Evolutionary conservation across 2,888 invertebrate species (phyloP).

Genomic region (Philaethria dido): DNA sequence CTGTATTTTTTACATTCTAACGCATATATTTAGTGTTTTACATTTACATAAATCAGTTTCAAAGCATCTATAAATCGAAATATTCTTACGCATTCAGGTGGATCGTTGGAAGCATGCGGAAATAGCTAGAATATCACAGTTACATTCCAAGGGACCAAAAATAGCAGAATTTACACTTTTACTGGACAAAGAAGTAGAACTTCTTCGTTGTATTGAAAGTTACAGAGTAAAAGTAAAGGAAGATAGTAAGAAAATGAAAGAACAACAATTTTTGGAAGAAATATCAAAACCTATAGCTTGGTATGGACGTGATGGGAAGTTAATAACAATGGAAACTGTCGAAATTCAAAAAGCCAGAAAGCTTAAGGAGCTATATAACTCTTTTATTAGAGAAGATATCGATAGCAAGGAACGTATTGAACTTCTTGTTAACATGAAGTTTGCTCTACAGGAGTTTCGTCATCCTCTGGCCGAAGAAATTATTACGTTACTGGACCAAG

Average conservation of each 20-base stretch:
- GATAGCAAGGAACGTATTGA: conserved; percentile 87
- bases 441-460: conserved; percentile 84
- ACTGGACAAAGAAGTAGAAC: conserved; percentile 89
- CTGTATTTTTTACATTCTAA: no score
- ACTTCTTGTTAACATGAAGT: conserved; percentile 87
- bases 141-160: conserved; percentile 87
- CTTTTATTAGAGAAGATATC: conserved; percentile 84
- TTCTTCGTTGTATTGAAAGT: conserved; percentile 87
- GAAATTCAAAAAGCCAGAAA: conserved; percentile 91
- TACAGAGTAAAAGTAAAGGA: conserved; percentile 85
- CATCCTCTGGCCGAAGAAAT: conserved; percentile 84
- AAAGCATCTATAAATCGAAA: neutral
- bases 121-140: conserved; percentile 84
- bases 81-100: conserved; percentile 60
- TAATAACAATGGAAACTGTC: conserved; percentile 91
- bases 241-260: conserved; percentile 84
- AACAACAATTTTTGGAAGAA: conserved; percentile 86
- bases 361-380: conserved; percentile 88
- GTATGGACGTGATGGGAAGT: conserved; percentile 87
- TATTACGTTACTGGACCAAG: conserved; percentile 87
- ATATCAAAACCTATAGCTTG: conserved; percentile 90
- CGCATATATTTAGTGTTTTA: neutral
- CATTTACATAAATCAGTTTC: neutral
- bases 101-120: conserved; percentile 88
- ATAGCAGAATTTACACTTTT: conserved; percentile 88